Conservation (phyloP, 2,113 vertebrate species). For the Anseranas semipalmata region DNA sequence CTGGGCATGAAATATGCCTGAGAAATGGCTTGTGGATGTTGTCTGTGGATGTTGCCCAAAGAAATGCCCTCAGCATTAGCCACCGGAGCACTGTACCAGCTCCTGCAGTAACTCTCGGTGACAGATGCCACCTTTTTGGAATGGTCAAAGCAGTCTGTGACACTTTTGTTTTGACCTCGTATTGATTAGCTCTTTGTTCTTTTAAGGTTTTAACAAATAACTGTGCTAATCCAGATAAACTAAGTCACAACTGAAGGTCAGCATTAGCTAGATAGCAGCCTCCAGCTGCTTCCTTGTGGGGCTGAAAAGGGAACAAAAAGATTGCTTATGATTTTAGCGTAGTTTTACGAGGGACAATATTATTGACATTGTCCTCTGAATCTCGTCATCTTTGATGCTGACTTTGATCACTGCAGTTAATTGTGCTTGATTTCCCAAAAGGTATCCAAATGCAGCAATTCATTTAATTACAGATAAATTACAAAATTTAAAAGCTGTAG, state of each 20-base stretch:
- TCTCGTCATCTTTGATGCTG: neutral
- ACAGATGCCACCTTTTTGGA: conserved; percentile 58
- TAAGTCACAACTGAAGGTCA: conserved; percentile 53
- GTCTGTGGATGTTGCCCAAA: neutral
- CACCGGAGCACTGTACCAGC: neutral
- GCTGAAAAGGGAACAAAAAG: neutral
- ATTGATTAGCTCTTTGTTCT: conserved; percentile 61
- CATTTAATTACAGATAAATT: neutral
- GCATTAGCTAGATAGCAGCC: neutral
- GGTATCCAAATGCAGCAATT: neutral
- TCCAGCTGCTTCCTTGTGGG: neutral
- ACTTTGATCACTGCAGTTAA: neutral
- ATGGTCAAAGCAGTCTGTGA: conserved; percentile 22
- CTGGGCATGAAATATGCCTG: neutral
- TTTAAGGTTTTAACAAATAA: conserved; percentile 60
- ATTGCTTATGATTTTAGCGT: neutral
- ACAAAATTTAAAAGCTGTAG: neutral
- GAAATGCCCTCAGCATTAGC: neutral
- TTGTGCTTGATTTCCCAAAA: neutral
- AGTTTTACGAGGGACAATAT: neutral
- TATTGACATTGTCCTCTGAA: neutral
- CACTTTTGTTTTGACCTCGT: conserved; percentile 57
- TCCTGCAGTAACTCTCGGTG: conserved; percentile 39
- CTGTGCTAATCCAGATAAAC: conserved; percentile 61
- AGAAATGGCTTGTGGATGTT: neutral